A percentile compares a stretch with the other conserved stretches of the same genome.
Evolutionary conservation across 2,113 vertebrate genomes (phyloP).

Genomic region (Atractosteus spatula): DNA sequence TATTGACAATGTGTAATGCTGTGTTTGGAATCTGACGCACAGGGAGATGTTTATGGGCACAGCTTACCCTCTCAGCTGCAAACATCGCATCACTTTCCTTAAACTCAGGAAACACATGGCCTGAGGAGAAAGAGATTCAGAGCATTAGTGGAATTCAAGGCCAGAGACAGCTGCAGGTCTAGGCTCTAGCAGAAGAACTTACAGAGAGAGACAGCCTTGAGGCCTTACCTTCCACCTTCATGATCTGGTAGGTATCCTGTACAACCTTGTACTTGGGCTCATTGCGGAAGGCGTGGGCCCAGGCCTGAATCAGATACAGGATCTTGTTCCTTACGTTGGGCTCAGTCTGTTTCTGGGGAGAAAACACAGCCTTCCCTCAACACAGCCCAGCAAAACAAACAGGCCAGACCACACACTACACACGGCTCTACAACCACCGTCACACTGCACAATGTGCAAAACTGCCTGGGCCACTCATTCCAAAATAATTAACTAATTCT

Average conservation of each 20-base stretch:
- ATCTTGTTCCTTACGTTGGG: constrained; percentile 92
- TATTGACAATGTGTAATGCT: too few species aligned
- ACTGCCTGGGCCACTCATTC: too few species aligned
- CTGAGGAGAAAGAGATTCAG: constrained; percentile 47
- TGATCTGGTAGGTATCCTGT: constrained; percentile 98
- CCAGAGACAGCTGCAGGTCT: not conserved
- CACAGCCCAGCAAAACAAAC: not conserved
- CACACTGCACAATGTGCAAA: not conserved
- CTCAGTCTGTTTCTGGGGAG: constrained; percentile 82
- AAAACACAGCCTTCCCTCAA: constrained; percentile 10
- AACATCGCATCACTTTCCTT: constrained; percentile 99
- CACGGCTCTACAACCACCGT: too few species aligned
- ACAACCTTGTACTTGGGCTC: constrained; percentile 98
- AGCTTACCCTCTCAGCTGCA: constrained; percentile 87
- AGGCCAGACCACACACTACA: not conserved
- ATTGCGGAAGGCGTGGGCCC: constrained; percentile 95
- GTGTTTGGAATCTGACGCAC: too few species aligned
- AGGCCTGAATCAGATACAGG: constrained; percentile 93
- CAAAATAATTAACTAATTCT: too few species aligned
- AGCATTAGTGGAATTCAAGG: not conserved
- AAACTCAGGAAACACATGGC: constrained; percentile 92
- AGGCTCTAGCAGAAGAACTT: not conserved
- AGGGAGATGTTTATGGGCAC: too few species aligned
- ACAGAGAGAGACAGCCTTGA: not conserved
- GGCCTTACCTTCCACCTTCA: constrained; percentile 94